Conservation (phyloP, 2,113 vertebrate species). For the Strigops habroptila region DNA sequence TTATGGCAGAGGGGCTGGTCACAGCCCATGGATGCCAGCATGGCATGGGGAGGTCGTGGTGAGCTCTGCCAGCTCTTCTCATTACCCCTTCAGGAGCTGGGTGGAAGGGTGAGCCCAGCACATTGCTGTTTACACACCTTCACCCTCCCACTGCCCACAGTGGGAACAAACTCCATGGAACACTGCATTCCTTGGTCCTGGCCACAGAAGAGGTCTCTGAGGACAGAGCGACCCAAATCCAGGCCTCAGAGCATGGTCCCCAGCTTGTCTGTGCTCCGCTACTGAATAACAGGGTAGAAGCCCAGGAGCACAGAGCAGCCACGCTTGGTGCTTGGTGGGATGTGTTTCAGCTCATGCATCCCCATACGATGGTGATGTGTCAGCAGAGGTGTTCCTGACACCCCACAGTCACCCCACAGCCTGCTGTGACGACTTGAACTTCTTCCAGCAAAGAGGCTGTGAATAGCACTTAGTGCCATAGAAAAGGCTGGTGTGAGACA, state of each 20-base stretch:
- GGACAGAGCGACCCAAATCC: background rate
- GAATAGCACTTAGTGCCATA: rapidly evolving
- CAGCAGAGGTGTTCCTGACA: background rate
- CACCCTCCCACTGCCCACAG: background rate
- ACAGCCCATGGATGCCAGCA: background rate
- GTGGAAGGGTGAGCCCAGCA: background rate
- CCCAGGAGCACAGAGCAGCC: background rate
- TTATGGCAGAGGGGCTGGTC: no score
- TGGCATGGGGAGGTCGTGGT: background rate
- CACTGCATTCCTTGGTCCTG: background rate
- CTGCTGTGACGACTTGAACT: background rate
- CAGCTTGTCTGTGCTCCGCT: background rate
- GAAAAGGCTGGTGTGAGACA: background rate
- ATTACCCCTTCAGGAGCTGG: background rate
- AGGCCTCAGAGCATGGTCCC: background rate
- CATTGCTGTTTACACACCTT: background rate
- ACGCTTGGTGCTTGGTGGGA: rapidly evolving
- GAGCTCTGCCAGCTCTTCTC: background rate
- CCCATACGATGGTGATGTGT: background rate
- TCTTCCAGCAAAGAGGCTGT: background rate
- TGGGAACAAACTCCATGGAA: background rate
- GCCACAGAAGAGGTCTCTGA: background rate
- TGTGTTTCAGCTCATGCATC: background rate
- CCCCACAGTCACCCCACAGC: background rate
- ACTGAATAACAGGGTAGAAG: background rate